Evolutionary conservation across 2,113 vertebrate genomes (phyloP).

Genomic region (Terrapene triunguis): DNA sequence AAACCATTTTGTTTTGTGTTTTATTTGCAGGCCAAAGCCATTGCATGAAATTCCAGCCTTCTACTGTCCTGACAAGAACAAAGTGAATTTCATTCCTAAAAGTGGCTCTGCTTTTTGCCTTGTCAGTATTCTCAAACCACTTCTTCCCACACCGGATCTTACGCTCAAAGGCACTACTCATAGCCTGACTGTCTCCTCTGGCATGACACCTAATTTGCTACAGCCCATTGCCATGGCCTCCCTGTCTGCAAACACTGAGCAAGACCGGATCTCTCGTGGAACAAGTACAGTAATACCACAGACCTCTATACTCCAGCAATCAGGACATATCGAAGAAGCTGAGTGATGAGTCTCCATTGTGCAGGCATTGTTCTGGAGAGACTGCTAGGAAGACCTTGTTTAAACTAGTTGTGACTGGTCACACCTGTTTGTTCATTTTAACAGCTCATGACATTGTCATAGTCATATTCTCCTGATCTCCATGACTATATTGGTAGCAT

Average conservation of each 20-base stretch:
- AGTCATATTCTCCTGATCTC: not conserved
- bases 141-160: conserved; percentile 93
- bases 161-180: conserved; percentile 88
- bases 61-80: conserved; percentile 99
- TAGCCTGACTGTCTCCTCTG: conserved; percentile 89
- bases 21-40: conserved; percentile 88
- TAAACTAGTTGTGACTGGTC: conserved; percentile 55
- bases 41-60: conserved; percentile 95
- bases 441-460: conserved; percentile 31
- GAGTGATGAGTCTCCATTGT: conserved; percentile 84
- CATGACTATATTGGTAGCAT: conserved; percentile 45
- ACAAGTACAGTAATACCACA: conserved; percentile 88
- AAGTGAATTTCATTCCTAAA: conserved; percentile 99
- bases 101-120: conserved; percentile 99
- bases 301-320: conserved; percentile 84
- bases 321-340: conserved; percentile 89
- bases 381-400: conserved; percentile 26
- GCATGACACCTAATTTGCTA: conserved; percentile 85
- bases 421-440: conserved; percentile 38
- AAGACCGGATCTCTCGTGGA: conserved; percentile 88
- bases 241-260: conserved; percentile 84
- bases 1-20: conserved; percentile 63
- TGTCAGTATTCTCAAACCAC: conserved; percentile 98
- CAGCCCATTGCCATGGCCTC: conserved; percentile 85
- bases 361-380: conserved; percentile 19